These are phyloP conservation scores for Dendrocopos noguchii DNA, from an alignment of 2,113 vertebrate genomes.

Conservation along the genomic window DNA sequence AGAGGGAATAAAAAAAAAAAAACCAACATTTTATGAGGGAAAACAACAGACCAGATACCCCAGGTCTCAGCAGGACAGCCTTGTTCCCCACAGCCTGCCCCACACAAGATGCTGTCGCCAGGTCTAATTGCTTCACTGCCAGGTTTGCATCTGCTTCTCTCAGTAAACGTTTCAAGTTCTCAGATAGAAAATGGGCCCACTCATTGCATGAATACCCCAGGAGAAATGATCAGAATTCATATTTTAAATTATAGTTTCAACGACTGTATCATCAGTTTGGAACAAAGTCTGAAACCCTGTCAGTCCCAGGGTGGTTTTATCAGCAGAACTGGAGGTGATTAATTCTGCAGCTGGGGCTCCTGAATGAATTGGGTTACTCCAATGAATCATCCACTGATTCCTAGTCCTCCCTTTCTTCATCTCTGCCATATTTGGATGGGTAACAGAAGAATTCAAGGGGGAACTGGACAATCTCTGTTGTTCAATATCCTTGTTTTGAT, in stretches of 20 bases:
- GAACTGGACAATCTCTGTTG: constrained; percentile 38
- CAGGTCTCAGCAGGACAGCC: not conserved
- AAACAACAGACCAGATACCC: not conserved
- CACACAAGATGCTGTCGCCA: not conserved
- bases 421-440: not conserved
- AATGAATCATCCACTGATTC: constrained; percentile 41
- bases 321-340: constrained; percentile 48
- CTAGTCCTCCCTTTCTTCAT: constrained; percentile 21
- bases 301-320: constrained; percentile 56
- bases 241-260: constrained; percentile 35
- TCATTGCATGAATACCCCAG: not conserved
- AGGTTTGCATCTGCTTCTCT: not conserved
- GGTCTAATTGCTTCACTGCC: not conserved
- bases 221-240: not conserved
- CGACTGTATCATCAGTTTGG: constrained; percentile 51
- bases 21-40: not conserved
- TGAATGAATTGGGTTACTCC: constrained; percentile 18
- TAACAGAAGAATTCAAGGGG: not conserved
- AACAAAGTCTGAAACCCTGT: constrained; percentile 45
- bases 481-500: constrained; percentile 51
- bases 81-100: not conserved
- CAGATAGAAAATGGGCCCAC: not conserved
- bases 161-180: not conserved
- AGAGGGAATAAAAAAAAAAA: not conserved
- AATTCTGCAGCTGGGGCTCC: constrained; percentile 45